Percentiles rank a stretch among this genome's conserved stretches.
Conservation (phyloP, 2,888 invertebrate species). For the Allygus modestus region DNA sequence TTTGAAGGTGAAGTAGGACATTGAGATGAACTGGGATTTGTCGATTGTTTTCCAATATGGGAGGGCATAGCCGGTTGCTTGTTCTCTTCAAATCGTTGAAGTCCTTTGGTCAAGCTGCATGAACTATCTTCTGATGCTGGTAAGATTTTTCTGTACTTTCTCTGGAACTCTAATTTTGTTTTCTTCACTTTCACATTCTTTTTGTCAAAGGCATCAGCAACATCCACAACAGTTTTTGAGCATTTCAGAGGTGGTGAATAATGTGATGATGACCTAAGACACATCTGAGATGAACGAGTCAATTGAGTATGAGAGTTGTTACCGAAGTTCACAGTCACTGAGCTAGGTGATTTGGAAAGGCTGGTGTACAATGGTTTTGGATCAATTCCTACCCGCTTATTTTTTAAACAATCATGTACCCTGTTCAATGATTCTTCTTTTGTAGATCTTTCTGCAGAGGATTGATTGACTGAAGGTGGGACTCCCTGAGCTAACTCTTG, state of each 20-base stretch:
- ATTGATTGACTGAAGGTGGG: too few relatives aligned
- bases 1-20: not conserved
- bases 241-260: not conserved
- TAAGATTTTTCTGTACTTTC: conserved; percentile 3
- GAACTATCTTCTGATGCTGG: not conserved
- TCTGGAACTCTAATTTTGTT: not conserved
- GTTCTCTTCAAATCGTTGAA: too few relatives aligned
- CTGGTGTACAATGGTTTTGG: too few relatives aligned
- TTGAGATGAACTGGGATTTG: not conserved
- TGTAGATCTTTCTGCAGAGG: too few relatives aligned
- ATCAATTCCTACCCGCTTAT: too few relatives aligned
- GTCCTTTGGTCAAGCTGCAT: not conserved
- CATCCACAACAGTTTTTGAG: not conserved
- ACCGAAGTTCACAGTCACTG: not conserved
- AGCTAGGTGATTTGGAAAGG: too few relatives aligned
- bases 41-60: not conserved
- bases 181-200: not conserved
- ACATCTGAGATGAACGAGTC: not conserved
- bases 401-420: too few relatives aligned
- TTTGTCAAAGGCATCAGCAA: not conserved
- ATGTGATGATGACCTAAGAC: not conserved
- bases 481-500: too few relatives aligned
- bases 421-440: too few relatives aligned
- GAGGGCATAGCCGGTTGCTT: not conserved
- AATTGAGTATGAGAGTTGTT: not conserved